These are phyloP conservation scores for Lapara coniferarum DNA, from an alignment of 2,888 invertebrate species.

Conservation along the genomic window DNA sequence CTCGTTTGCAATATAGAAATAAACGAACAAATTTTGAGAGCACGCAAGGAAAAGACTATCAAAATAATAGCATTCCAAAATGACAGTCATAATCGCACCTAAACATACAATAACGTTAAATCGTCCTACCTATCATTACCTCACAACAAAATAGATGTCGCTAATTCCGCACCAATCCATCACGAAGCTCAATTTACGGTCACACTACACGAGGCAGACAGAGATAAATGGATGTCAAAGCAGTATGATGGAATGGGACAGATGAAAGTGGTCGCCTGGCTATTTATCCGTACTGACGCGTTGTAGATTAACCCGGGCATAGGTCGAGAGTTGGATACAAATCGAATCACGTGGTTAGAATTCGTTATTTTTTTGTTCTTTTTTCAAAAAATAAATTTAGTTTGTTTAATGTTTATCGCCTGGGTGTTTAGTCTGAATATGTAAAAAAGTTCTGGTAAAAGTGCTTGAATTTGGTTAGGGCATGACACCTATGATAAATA, in stretches of 20 bases:
- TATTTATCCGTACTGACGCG: slow-evolving; percentile 51
- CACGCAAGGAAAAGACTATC: no score
- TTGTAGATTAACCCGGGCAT: slow-evolving; percentile 45
- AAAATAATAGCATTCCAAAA: no score
- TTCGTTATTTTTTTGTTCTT: background rate
- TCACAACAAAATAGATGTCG: slow-evolving; percentile 4
- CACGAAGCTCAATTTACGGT: slow-evolving; percentile 33
- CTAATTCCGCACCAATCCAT: slow-evolving; percentile 10
- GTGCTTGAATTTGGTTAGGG: no score
- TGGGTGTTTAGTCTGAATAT: background rate
- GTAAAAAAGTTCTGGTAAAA: background rate
- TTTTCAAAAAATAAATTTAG: background rate
- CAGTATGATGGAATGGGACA: slow-evolving; percentile 53
- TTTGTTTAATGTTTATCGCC: background rate
- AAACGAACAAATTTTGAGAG: no score
- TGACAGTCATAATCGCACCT: no score
- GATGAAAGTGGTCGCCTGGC: slow-evolving; percentile 40
- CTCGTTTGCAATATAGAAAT: no score
- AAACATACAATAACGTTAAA: no score
- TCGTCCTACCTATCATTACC: background rate
- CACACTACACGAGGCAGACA: slow-evolving; percentile 42
- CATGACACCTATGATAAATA: no score
- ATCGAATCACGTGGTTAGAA: slow-evolving; percentile 13
- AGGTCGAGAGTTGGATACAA: slow-evolving; percentile 38
- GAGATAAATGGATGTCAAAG: slow-evolving; percentile 53